Base-by-base conservation (phyloP, 2,113 vertebrate species). In the Vireo altiloquus region DNA sequence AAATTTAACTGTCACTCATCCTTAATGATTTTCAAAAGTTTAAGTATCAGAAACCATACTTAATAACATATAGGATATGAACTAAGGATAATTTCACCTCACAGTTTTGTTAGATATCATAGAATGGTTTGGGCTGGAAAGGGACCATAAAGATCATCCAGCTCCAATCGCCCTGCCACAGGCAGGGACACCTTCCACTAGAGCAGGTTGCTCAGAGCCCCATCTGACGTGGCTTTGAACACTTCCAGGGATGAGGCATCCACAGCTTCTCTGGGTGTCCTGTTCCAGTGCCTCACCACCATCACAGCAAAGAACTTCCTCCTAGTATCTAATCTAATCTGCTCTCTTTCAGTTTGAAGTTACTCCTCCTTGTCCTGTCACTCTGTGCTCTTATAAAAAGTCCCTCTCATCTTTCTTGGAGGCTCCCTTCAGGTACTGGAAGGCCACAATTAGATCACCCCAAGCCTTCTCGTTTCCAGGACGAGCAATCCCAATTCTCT, bases 1-100 rank as follows among this genome's bases (percentile, higher is more conserved):
- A 89, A 74, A 83, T 83, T 95, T 88, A 95, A 95, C 86, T 95
- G 74, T 81, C 35, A 21, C 20, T 54, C 12, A 4, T 42, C 90
- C 86, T 63, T 81, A 53, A 68, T 19, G 44, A 56, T 95, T 91
- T 89, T 60, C 28, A 39, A 31, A 91, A 75, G 21, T 63, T 42
- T 63, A 66, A 84, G 61, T 24, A 77, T 15, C 30, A 63, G 47
- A 77, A 90, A 49, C 12, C 19, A 35, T 15, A 54, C 19, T 80
- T 72, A 83, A 35, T 56, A 47, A 54, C 30, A 77, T 25, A 22
- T 0, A 82, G 3, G 8, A 68, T 30, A 59, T 8, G 10, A 80
- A 90, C 66, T 15, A 49, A 61, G 16, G 31, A 53, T 61, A 72
- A 88, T 69, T 84, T 46, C 25, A 65, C 16, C 20, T 91, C 47